phyloP scores from a whole-genome alignment of 2,888 invertebrate species.

The Gonocerus acuteangulatus region DNA sequence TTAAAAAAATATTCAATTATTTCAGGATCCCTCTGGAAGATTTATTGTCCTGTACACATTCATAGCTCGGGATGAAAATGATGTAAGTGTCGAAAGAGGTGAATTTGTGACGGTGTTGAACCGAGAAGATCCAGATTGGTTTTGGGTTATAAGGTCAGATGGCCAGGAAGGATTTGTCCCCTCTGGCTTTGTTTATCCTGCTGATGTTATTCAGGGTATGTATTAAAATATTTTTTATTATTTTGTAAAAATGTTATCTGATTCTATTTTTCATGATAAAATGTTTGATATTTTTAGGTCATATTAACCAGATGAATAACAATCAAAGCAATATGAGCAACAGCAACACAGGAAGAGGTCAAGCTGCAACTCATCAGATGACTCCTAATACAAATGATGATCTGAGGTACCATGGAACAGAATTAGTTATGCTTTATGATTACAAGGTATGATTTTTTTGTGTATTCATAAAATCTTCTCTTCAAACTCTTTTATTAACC shows the following conservation, averaged over 20 bases:
- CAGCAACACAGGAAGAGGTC: slow-evolving; percentile 22
- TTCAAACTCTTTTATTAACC: not conserved
- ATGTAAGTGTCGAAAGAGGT: slow-evolving; percentile 85
- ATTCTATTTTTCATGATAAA: not conserved
- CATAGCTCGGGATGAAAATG: slow-evolving; percentile 86
- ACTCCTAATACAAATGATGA: slow-evolving; percentile 49
- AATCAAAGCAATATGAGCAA: slow-evolving; percentile 36
- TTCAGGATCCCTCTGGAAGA: slow-evolving; percentile 74
- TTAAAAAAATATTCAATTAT: not conserved
- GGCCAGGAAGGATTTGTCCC: slow-evolving; percentile 94
- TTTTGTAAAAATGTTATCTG: not conserved
- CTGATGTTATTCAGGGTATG: slow-evolving; percentile 61
- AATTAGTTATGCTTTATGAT: slow-evolving; percentile 88
- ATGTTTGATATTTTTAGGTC: slow-evolving; percentile 42
- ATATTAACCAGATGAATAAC: slow-evolving; percentile 44
- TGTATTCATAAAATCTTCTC: no score
- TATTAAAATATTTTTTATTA: not conserved
- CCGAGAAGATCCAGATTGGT: slow-evolving; percentile 93
- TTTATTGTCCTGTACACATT: slow-evolving; percentile 91
- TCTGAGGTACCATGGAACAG: slow-evolving; percentile 75
- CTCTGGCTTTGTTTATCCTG: slow-evolving; percentile 87
- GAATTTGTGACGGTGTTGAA: slow-evolving; percentile 94
- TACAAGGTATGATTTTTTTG: slow-evolving; percentile 59
- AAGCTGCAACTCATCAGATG: slow-evolving; percentile 37
- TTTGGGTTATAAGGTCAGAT: slow-evolving; percentile 87